Evolutionary conservation across 2,888 invertebrate genomes (phyloP).

Genomic region (Leptinotarsa haldemani): DNA sequence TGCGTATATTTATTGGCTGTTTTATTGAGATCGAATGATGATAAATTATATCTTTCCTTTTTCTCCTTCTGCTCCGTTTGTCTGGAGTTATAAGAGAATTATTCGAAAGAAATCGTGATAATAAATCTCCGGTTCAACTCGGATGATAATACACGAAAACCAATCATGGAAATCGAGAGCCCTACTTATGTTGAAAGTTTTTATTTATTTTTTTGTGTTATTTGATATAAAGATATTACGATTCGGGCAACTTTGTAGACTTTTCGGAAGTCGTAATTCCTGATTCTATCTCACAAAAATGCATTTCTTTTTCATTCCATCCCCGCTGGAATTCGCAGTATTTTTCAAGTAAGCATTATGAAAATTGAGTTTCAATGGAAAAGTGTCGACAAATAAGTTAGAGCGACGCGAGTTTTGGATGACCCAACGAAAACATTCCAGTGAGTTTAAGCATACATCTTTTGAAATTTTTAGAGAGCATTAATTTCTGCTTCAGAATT

Average conservation of each 20-base stretch:
- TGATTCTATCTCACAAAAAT: neutral
- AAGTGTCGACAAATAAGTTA: too few relatives aligned
- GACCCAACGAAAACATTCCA: too few relatives aligned
- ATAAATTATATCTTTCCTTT: neutral
- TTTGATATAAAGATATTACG: conserved; percentile 5
- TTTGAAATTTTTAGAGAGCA: too few relatives aligned
- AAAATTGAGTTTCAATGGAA: too few relatives aligned
- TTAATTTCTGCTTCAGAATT: too few relatives aligned
- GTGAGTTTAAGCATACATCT: too few relatives aligned
- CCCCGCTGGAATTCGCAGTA: too few relatives aligned
- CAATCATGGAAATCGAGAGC: conserved; percentile 6
- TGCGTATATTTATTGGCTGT: conserved; percentile 10
- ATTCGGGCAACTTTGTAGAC: neutral
- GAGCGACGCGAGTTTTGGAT: too few relatives aligned
- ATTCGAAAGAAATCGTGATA: conserved; percentile 14
- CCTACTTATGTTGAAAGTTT: conserved; percentile 15
- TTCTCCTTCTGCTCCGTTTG: conserved; percentile 1
- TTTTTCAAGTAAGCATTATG: too few relatives aligned
- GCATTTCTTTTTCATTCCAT: neutral
- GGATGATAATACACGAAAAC: conserved; percentile 6
- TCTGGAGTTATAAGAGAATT: conserved; percentile 5
- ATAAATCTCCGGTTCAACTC: conserved; percentile 10
- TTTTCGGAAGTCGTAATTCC: neutral
- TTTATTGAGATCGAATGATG: conserved; percentile 17
- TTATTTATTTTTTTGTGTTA: conserved; percentile 7